Evolutionary conservation across 2,113 vertebrate species (phyloP).

Genomic region (Xerus inauris): DNA sequence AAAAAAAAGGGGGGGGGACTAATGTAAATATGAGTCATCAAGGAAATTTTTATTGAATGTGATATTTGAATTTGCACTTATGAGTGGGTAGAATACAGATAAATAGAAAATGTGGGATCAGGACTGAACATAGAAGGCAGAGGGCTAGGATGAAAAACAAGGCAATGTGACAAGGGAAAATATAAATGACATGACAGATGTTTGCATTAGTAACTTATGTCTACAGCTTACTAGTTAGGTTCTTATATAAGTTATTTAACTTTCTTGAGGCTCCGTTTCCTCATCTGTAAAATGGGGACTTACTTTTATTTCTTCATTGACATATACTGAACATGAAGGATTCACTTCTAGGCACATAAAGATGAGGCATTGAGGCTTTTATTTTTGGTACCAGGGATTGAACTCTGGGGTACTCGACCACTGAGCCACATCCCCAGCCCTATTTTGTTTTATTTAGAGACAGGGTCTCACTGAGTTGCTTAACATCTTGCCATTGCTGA

Average conservation of each 20-base stretch:
- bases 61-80: background rate
- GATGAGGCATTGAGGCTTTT: background rate
- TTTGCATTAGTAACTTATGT: slow-evolving; percentile 7
- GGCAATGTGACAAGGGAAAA: background rate
- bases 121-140: background rate
- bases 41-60: slow-evolving; percentile 23
- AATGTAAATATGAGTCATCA: slow-evolving; percentile 6
- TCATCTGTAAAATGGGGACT: background rate
- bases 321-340: background rate
- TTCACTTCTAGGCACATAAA: background rate
- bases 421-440: too few relatives aligned
- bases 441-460: too few relatives aligned
- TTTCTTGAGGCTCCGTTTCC: background rate
- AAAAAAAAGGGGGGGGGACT: background rate
- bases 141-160: background rate
- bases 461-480: too few relatives aligned
- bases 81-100: background rate
- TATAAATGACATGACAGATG: background rate
- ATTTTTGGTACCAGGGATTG: too few relatives aligned
- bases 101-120: background rate
- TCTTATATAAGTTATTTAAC: slow-evolving; percentile 23
- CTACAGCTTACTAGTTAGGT: background rate
- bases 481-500: too few relatives aligned
- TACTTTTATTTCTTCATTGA: background rate
- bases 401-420: too few relatives aligned